Conservation (phyloP, 2,797 vertebrate species). For the Sparus aurata region DNA sequence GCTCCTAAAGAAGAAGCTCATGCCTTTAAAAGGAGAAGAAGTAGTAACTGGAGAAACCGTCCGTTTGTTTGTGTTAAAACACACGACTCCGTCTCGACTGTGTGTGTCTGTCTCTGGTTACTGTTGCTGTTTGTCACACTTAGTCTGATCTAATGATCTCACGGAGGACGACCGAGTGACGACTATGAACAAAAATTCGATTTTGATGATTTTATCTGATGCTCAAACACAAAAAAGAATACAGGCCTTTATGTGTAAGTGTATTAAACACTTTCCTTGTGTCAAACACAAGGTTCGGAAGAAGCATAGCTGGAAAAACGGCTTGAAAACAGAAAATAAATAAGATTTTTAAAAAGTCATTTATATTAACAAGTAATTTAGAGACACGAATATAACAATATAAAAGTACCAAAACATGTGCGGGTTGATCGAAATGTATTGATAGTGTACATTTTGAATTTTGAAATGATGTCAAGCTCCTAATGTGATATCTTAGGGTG, state of each 20-base stretch:
- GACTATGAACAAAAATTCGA: slow-evolving; percentile 1
- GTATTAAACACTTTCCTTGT: background rate
- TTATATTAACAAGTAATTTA: background rate
- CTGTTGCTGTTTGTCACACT: slow-evolving; percentile 11
- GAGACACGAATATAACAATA: background rate
- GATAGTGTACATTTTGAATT: no score
- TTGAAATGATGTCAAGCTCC: background rate
- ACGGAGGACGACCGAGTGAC: background rate
- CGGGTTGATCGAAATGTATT: background rate
- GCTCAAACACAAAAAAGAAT: slow-evolving; percentile 10
- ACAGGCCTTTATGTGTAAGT: background rate
- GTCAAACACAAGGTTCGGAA: background rate
- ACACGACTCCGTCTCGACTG: no score
- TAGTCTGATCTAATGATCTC: slow-evolving; percentile 7
- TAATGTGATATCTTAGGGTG: background rate
- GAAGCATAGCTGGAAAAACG: background rate
- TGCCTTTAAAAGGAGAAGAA: slow-evolving; percentile 19
- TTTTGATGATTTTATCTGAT: slow-evolving; percentile 7
- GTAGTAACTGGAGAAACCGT: background rate
- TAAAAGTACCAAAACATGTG: background rate
- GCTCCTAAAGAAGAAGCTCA: slow-evolving; percentile 40
- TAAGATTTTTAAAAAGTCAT: background rate
- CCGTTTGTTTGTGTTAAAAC: slow-evolving; percentile 15
- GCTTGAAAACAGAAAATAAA: background rate
- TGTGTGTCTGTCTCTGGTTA: slow-evolving; percentile 12